Conservation (phyloP, 1,140 invertebrate genomes). For the Spodoptera litura region DNA sequence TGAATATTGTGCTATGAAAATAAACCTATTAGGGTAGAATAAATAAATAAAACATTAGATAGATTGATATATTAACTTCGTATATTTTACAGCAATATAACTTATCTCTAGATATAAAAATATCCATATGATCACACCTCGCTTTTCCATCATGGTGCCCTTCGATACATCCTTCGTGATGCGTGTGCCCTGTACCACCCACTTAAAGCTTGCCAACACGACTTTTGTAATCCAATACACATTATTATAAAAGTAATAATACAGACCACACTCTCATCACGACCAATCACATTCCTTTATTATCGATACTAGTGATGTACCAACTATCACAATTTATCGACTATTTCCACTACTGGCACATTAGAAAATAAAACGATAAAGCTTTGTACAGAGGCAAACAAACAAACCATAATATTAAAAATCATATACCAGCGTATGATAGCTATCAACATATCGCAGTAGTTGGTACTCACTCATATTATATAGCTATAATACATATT, state of each 20-base stretch:
- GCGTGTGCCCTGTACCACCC: not conserved
- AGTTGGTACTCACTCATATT: constrained; percentile 3
- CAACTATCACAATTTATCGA: constrained; percentile 32
- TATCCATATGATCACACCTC: constrained; percentile 63
- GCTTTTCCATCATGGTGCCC: constrained; percentile 57
- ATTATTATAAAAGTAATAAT: not conserved
- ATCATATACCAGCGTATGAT: constrained; percentile 12
- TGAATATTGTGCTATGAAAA: no score
- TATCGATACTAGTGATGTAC: constrained; percentile 33
- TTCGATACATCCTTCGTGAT: constrained; percentile 53
- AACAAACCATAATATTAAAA: not conserved
- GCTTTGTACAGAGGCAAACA: constrained; percentile 23
- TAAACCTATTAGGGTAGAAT: no score
- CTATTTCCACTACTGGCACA: constrained; percentile 8
- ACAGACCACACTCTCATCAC: constrained; percentile 18
- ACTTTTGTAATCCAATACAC: not conserved
- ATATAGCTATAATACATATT: constrained; percentile 40
- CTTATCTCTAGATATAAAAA: constrained; percentile 83
- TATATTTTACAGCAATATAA: constrained; percentile 79
- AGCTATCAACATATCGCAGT: not conserved
- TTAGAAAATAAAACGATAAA: constrained; percentile 1
- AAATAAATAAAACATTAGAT: constrained; percentile 57
- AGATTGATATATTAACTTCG: constrained; percentile 73
- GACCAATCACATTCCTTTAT: constrained; percentile 31
- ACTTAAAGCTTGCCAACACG: not conserved